Conservation (phyloP, 30 jellyfish, hydroid and myxozoan species). For the Cassiopea xamachana region DNA sequence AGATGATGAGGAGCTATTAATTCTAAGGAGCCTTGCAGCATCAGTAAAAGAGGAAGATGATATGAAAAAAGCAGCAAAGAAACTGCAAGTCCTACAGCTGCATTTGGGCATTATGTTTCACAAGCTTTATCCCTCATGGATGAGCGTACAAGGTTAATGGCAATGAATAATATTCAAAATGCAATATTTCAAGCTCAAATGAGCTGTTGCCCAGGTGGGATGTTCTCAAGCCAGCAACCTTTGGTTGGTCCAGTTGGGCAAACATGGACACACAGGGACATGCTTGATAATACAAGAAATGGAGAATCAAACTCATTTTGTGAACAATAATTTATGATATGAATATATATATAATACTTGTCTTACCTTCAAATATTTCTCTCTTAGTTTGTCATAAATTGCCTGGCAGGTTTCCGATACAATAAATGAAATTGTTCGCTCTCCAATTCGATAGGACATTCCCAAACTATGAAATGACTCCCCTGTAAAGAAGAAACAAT, state of each 20-base stretch:
- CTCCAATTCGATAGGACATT: constrained; percentile 45
- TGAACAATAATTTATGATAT: neutral
- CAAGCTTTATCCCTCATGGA: constrained; percentile 21
- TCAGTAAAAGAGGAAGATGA: neutral
- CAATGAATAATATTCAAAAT: neutral
- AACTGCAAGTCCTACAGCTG: neutral
- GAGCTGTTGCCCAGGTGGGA: neutral
- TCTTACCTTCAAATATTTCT: constrained; percentile 29
- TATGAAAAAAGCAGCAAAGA: neutral
- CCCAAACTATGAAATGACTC: constrained; percentile 30
- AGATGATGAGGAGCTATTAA: constrained; percentile 2
- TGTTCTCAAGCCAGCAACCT: constrained; percentile 8
- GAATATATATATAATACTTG: neutral
- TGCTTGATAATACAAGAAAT: constrained; percentile 4
- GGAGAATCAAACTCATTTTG: neutral
- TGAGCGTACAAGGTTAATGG: neutral
- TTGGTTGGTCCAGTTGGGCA: neutral
- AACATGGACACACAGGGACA: constrained; percentile 7
- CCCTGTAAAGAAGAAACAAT: constrained; percentile 10
- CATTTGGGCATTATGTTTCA: constrained; percentile 7
- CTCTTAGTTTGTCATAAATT: constrained; percentile 7
- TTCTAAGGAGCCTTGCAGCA: constrained; percentile 10
- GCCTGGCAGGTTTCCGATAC: constrained; percentile 46
- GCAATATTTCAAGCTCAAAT: constrained; percentile 22
- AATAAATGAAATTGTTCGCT: constrained; percentile 18